Conservation (phyloP, 2,888 invertebrate species). For the Neocrepidodera transversa region DNA sequence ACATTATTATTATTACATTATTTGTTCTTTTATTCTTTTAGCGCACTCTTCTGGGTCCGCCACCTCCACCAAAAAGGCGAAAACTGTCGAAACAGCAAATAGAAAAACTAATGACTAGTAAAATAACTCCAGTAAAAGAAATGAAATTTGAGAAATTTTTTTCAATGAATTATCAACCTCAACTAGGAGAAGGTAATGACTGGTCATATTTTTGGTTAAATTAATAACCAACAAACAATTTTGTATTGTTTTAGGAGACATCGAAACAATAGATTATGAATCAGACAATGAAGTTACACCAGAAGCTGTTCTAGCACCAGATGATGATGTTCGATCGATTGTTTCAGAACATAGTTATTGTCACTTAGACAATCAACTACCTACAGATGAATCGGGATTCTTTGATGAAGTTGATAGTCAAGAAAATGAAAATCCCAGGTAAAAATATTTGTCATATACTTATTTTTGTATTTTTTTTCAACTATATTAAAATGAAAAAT, state of each 20-base stretch:
- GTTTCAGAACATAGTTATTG: conserved; percentile 33
- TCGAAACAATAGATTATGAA: conserved; percentile 35
- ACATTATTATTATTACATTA: no score
- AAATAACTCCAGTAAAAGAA: conserved; percentile 38
- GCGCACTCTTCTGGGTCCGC: conserved; percentile 14
- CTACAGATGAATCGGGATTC: conserved; percentile 33
- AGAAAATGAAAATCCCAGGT: no score
- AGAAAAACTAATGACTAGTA: conserved; percentile 37
- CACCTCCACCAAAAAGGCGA: conserved; percentile 39
- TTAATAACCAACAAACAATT: not conserved
- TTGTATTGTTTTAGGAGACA: conserved; percentile 30
- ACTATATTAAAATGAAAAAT: no score
- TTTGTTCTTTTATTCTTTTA: conserved; percentile 8
- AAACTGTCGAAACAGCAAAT: conserved; percentile 42
- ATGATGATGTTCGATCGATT: conserved; percentile 22
- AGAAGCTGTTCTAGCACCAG: not conserved
- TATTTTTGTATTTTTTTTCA: no score
- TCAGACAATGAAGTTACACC: conserved; percentile 26
- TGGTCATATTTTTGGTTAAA: no score
- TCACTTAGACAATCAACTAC: conserved; percentile 6
- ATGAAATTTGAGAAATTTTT: conserved; percentile 47
- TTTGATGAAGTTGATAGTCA: conserved; percentile 2
- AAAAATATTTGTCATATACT: no score
- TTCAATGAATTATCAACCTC: conserved; percentile 44
- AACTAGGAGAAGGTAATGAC: conserved; percentile 47